Percentiles rank a stretch among this genome's conserved stretches.
These are phyloP conservation scores for Temnopleurus reevesii DNA, from an alignment of 53 echinoderm and acorn worm species.

Conservation along the genomic window DNA sequence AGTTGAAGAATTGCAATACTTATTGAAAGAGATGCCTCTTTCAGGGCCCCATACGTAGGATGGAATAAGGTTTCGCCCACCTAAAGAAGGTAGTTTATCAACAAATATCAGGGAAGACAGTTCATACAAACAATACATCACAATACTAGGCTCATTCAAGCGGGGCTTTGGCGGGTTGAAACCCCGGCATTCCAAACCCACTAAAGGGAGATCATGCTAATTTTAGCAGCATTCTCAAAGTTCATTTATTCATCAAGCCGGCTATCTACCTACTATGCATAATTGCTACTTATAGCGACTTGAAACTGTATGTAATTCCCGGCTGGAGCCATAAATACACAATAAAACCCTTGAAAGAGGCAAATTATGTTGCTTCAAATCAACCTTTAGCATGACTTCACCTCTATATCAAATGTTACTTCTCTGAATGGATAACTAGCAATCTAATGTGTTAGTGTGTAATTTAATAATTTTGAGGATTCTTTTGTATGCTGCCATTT, in stretches of 20 bases:
- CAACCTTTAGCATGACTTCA: not conserved
- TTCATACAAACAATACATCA: constrained; percentile 2
- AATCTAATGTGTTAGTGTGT: too few species aligned
- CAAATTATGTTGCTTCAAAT: not conserved
- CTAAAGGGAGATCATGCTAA: not conserved
- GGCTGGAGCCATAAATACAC: too few species aligned
- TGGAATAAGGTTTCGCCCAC: constrained; percentile 15
- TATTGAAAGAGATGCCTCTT: not conserved
- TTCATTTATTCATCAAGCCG: not conserved
- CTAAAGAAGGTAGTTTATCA: not conserved
- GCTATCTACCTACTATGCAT: not conserved
- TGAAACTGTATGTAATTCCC: too few species aligned
- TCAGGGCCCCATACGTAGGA: not conserved
- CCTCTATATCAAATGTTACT: not conserved
- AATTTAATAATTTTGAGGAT: too few species aligned
- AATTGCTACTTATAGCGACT: not conserved
- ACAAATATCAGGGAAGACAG: not conserved
- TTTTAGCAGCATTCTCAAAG: constrained; percentile 12
- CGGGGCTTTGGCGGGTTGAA: not conserved
- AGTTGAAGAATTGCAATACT: too few species aligned
- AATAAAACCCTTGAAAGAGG: not conserved
- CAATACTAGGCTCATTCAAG: constrained; percentile 12
- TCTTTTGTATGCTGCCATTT: too few species aligned
- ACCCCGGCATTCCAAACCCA: constrained; percentile 2
- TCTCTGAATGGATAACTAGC: not conserved